A percentile compares a stretch with the other conserved stretches of the same genome.
Conservation (phyloP, 2,888 invertebrate genomes). For the Epinotia brunnichana region DNA sequence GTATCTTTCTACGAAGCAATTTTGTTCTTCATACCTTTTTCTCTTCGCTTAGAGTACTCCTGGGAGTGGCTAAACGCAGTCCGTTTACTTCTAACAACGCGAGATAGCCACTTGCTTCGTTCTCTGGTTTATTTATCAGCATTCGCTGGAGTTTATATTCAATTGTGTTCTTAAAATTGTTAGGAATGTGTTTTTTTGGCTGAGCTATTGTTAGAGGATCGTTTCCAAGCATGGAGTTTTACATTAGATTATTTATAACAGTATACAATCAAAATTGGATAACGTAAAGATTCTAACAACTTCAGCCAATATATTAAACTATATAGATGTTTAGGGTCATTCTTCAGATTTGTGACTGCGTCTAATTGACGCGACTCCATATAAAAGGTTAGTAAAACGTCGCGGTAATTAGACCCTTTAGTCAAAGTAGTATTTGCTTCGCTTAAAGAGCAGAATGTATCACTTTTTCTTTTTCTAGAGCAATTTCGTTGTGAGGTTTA, state of each 20-base stretch:
- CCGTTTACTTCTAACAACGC: slow-evolving; percentile 31
- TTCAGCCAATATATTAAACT: not conserved
- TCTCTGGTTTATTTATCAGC: slow-evolving; percentile 30
- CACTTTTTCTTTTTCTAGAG: not conserved
- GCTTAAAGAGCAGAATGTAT: not conserved
- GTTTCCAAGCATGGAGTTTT: not conserved
- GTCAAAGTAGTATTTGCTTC: too few species aligned
- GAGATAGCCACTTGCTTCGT: slow-evolving; percentile 29
- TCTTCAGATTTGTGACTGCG: too few species aligned
- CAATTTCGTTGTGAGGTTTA: not conserved
- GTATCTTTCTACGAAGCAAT: slow-evolving; percentile 12
- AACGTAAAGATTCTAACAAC: not conserved
- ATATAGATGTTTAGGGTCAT: too few species aligned
- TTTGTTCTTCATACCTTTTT: slow-evolving; percentile 12
- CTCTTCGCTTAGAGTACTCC: not conserved
- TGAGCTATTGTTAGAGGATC: not conserved
- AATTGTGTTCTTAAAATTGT: slow-evolving; percentile 20
- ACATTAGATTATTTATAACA: not conserved
- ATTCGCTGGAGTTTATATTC: slow-evolving; percentile 7
- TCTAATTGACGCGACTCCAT: too few species aligned
- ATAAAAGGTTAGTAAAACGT: too few species aligned
- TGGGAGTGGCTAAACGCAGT: slow-evolving; percentile 34
- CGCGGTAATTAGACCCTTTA: too few species aligned
- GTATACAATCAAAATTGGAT: not conserved
- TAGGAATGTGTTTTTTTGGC: slow-evolving; percentile 3